Evolutionary conservation across 2,797 vertebrate genomes (phyloP), one percentile per base, ranked within the genome.

Genomic region (Pangasius djambal): DNA sequence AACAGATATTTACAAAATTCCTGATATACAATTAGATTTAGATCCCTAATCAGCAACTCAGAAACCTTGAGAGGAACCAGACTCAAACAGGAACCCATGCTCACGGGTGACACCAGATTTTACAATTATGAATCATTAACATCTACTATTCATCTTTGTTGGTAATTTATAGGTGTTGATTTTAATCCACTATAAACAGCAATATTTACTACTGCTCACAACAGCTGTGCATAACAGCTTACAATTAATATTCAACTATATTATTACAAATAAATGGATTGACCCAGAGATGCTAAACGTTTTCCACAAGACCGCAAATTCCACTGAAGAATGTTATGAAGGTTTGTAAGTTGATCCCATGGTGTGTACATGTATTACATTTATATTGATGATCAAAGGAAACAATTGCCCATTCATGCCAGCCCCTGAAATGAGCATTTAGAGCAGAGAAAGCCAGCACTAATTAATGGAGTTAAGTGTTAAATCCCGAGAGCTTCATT

Each of bases 401-500:
- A 90, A 91, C 91, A 94, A 92, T 92, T 89, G 90, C 94, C 93
- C 93, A 94, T 89, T 89, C 28, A 94, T 92, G 90, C 87, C 72
- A 92, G 92, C 89, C 92, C 94, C 94, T 94, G 94, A 94, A 93
- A 94, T 82, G 55, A 92, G 93, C 91, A 91, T 94, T 94, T 93
- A 91, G 90, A 91, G 93, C 89, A 93, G 95, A 95, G 96, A 97
- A 95, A 97, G 97, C 95, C 96, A 96, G 96, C 97, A 97, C 96
- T 97, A 97, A 82, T 82, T 61, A 82, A 59, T 82, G 92, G 96
- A 96, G 96, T 94, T 94, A 96, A 96, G 97, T 97, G 95, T 95
- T 92, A 95, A 94, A 94, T 97, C 97, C 96, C 95, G 31, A 92
- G 95, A 97, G 97, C 92, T 98, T 98, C 97, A 97, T 98, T 97